Evolutionary conservation across 2,888 invertebrate species (phyloP).

Genomic region (Troides helena): DNA sequence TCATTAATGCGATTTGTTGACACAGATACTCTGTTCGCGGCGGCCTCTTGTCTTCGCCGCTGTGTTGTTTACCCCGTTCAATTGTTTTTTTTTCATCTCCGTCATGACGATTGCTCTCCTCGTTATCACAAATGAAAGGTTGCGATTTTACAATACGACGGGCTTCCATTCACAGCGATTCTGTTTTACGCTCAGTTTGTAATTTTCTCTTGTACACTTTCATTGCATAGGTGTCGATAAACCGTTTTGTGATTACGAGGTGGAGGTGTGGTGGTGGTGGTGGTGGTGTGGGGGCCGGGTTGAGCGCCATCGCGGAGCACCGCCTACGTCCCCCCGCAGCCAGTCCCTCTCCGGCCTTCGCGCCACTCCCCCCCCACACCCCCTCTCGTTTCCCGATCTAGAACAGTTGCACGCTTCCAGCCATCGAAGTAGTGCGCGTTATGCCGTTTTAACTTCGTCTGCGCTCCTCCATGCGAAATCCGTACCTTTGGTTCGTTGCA

Average conservation of each 20-base stretch:
- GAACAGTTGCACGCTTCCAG: conserved; percentile 33
- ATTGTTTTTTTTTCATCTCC: neutral
- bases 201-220: conserved; percentile 48
- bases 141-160: conserved; percentile 31
- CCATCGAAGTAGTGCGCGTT: conserved; percentile 54
- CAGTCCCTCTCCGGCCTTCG: conserved; percentile 36
- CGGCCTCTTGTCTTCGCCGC: neutral
- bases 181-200: conserved; percentile 28
- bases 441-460: conserved; percentile 68
- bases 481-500: conserved; percentile 76
- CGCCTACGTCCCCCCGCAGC: conserved; percentile 41
- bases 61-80: neutral
- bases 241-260: conserved; percentile 69
- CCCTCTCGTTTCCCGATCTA: conserved; percentile 53
- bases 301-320: conserved; percentile 59
- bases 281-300: conserved; percentile 49
- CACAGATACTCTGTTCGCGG: conserved; percentile 1
- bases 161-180: conserved; percentile 10
- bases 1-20: conserved; percentile 15
- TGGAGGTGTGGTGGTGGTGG: conserved; percentile 44
- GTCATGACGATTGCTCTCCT: neutral
- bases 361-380: conserved; percentile 35
- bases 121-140: conserved; percentile 6
- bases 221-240: conserved; percentile 59
- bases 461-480: conserved; percentile 70